Conservation (phyloP, 2,888 invertebrate species). For the Thelaira solivaga region DNA sequence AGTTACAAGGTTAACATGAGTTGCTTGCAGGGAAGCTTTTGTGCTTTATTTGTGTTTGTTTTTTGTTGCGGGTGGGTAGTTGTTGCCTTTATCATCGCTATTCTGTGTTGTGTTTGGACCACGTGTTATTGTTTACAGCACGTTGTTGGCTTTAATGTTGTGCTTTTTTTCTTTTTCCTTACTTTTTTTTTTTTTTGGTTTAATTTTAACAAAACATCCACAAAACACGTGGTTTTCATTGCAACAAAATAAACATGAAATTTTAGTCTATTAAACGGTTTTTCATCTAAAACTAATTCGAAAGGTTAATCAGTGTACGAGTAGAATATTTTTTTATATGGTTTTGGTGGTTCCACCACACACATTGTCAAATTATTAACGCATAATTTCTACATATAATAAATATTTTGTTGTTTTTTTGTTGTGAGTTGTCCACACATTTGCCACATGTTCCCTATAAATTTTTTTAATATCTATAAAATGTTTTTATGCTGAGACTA, state of each 20-base stretch:
- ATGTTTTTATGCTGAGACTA: background rate
- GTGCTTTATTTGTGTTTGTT: too few relatives aligned
- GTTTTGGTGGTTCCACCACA: constrained; percentile 15
- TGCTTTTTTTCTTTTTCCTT: background rate
- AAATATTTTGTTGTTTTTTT: constrained; percentile 16
- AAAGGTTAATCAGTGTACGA: constrained; percentile 40
- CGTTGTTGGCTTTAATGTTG: constrained; percentile 28
- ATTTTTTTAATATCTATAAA: constrained; percentile 23
- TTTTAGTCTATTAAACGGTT: constrained; percentile 26
- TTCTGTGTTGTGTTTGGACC: constrained; percentile 15
- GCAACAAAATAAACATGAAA: constrained; percentile 47
- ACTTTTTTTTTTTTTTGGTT: background rate
- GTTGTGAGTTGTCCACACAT: constrained; percentile 24
- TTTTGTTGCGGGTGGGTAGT: too few relatives aligned
- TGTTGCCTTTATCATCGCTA: background rate
- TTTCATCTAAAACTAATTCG: constrained; percentile 14
- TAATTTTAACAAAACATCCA: constrained; percentile 24
- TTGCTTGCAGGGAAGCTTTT: too few relatives aligned
- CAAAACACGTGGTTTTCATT: constrained; percentile 58
- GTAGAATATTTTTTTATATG: constrained; percentile 1
- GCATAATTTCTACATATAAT: constrained; percentile 35
- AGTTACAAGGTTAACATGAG: too few relatives aligned
- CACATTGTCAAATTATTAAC: constrained; percentile 36
- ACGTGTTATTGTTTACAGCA: constrained; percentile 54
- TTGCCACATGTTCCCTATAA: constrained; percentile 42